phyloP scores from a whole-genome alignment of 2,113 vertebrate species.

The Neodon shergylaensis region DNA sequence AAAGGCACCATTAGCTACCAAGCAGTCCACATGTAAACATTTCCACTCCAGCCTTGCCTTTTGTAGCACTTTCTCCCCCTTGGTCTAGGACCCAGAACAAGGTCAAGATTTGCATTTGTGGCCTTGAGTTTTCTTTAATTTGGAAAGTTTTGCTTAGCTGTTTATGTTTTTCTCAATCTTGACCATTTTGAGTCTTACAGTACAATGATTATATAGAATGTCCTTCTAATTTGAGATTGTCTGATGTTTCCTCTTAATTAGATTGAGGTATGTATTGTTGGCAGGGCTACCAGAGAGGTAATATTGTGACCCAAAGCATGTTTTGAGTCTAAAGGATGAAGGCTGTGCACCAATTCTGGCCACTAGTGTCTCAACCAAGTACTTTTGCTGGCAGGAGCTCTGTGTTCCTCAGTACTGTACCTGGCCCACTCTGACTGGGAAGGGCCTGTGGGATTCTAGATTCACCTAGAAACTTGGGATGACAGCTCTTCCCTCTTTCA shows the following conservation, averaged over 20 bases:
- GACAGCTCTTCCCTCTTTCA: neutral
- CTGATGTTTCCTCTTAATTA: slow-evolving; percentile 24
- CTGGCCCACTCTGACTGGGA: neutral
- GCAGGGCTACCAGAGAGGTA: neutral
- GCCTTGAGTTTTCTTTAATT: neutral
- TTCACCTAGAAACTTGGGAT: neutral
- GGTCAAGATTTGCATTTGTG: neutral
- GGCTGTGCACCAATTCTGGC: neutral
- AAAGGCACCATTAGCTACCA: neutral
- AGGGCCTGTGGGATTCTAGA: neutral
- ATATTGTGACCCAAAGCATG: neutral
- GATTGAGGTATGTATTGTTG: neutral
- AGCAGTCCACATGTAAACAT: neutral
- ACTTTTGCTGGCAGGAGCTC: neutral
- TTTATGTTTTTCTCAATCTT: slow-evolving; percentile 49
- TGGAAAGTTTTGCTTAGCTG: neutral
- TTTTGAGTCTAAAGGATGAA: neutral
- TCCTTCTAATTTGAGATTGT: neutral
- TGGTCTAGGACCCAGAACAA: neutral
- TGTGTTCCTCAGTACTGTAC: neutral
- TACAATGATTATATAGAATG: neutral
- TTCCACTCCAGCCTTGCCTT: neutral
- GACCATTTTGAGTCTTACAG: neutral
- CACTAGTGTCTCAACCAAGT: neutral
- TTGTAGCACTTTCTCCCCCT: neutral